A percentile compares a stretch with the other conserved stretches of the same genome.
Conservation (phyloP, 2,113 vertebrate genomes). For the Pica pica region DNA sequence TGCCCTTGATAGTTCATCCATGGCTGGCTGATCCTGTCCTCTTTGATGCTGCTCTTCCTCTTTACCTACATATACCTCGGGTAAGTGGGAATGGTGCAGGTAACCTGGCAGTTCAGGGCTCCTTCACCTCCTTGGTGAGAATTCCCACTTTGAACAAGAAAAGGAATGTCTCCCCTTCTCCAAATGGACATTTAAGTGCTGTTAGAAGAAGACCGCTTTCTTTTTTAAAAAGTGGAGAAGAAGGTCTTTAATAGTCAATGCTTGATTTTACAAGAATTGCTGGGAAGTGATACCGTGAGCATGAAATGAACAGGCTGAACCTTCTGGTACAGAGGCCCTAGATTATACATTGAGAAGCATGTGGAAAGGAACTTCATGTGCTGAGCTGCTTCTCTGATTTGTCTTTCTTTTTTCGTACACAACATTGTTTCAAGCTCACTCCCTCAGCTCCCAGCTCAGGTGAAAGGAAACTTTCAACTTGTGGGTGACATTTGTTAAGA, state of each 20-base stretch:
- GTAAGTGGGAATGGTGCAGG: conserved; percentile 51
- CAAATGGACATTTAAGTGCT: background rate
- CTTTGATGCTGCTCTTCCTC: conserved; percentile 94
- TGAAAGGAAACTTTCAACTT: background rate
- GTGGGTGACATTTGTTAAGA: background rate
- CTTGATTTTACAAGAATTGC: background rate
- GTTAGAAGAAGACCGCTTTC: background rate
- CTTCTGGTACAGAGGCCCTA: background rate
- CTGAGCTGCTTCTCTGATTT: background rate
- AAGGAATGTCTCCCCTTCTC: background rate
- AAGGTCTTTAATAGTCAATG: background rate
- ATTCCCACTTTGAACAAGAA: background rate
- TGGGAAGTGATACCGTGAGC: background rate
- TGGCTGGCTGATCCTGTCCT: conserved; percentile 95
- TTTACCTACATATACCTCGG: conserved; percentile 96
- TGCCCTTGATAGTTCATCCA: conserved; percentile 87
- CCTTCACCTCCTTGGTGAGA: background rate
- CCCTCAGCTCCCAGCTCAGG: background rate
- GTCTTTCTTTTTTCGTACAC: background rate
- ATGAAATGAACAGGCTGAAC: background rate
- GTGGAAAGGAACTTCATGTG: background rate
- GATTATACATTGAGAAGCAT: background rate
- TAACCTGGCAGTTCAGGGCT: background rate
- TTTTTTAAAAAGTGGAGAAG: background rate
- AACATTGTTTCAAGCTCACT: background rate